Conservation (phyloP, 2,113 vertebrate species). For the Otus sunia region DNA sequence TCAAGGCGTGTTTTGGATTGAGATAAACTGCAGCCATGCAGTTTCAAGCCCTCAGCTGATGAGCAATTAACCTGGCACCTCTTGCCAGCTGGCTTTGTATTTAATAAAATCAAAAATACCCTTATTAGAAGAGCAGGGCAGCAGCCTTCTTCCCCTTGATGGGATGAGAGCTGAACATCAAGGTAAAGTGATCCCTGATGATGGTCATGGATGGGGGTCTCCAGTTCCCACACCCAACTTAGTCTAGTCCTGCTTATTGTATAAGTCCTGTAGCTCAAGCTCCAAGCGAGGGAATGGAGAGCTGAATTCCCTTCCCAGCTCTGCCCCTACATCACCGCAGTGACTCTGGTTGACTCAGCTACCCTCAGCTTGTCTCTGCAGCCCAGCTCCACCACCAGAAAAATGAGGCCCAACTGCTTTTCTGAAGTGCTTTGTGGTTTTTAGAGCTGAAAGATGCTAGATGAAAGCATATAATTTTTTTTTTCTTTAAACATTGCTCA, state of each 20-base stretch:
- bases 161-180: not conserved
- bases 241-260: too few species aligned
- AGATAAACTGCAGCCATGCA: not conserved
- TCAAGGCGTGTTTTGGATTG: not conserved
- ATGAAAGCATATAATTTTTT: not conserved
- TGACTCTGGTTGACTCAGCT: not conserved
- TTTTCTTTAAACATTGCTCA: not conserved
- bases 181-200: not conserved
- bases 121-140: not conserved
- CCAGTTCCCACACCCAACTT: not conserved
- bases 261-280: not conserved
- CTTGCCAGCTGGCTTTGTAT: not conserved
- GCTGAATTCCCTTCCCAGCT: not conserved
- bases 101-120: not conserved
- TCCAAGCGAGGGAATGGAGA: rapidly evolving
- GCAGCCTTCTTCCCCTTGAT: not conserved
- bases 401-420: not conserved
- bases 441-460: not conserved
- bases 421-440: not conserved
- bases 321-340: not conserved
- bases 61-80: conserved; percentile 9
- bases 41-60: not conserved
- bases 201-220: not conserved
- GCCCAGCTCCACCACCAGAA: not conserved
- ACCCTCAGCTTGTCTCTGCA: not conserved